Evolutionary conservation across 2,888 invertebrate genomes (phyloP).

Genomic region (Leptothorax acervorum): DNA sequence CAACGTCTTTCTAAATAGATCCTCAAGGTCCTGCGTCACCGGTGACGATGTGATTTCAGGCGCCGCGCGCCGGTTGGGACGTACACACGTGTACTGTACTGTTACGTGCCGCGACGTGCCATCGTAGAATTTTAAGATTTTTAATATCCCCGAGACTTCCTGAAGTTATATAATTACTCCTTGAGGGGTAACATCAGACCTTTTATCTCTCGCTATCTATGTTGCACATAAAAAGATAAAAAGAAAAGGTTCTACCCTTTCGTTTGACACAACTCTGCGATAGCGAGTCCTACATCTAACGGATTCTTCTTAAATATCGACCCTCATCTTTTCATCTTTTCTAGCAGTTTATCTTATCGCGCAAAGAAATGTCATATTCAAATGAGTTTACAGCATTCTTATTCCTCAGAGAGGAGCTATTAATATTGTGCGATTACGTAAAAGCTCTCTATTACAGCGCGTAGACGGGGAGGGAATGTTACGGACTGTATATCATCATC

Average conservation of each 20-base stretch:
- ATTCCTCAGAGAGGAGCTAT: neutral
- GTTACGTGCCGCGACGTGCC: neutral
- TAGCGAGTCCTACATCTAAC: neutral
- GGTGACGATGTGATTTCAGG: neutral
- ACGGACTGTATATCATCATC: neutral
- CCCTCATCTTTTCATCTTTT: neutral
- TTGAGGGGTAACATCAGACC: no score
- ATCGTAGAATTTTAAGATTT: neutral
- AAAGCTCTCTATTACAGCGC: neutral
- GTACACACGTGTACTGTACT: neutral
- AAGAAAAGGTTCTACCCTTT: no score
- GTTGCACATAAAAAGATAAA: no score
- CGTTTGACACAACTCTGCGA: neutral
- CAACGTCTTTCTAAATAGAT: neutral
- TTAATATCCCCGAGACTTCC: neutral
- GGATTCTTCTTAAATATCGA: neutral
- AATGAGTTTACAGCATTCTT: neutral
- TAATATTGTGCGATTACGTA: neutral
- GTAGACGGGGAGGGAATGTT: neutral
- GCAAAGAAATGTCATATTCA: neutral
- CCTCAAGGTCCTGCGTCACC: neutral
- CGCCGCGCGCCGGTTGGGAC: neutral
- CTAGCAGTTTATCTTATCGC: neutral
- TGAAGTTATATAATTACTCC: no score
- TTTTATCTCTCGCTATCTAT: no score